Conservation (phyloP, 2,797 vertebrate genomes). For the Hypotaenidia okinawae region DNA sequence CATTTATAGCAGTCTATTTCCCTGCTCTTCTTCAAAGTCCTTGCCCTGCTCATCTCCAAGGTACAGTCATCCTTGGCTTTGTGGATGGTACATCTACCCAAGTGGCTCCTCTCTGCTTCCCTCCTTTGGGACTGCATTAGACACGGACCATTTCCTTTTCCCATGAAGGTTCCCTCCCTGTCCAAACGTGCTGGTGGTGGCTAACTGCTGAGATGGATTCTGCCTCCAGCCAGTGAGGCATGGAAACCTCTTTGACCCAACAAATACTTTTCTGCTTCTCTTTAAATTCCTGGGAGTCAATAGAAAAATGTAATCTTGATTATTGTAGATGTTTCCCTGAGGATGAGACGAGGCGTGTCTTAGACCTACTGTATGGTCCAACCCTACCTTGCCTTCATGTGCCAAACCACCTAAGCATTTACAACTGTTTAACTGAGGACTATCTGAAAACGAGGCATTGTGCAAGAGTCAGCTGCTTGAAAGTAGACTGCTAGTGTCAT, state of each 20-base stretch:
- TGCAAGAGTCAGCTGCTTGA: not conserved
- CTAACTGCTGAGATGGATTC: not conserved
- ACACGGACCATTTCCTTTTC: not conserved
- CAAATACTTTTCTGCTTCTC: not conserved
- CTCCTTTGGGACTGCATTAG: not conserved
- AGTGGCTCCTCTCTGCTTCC: not conserved
- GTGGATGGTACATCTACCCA: too few relatives aligned
- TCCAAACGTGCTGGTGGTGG: accelerated
- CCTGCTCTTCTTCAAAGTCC: not conserved
- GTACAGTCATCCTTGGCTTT: not conserved
- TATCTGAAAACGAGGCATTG: not conserved
- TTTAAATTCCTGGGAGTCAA: not conserved
- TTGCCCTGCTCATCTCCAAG: not conserved
- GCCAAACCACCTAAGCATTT: not conserved
- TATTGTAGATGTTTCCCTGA: not conserved
- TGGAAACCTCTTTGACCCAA: not conserved
- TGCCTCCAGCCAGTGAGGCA: not conserved
- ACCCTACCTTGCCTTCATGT: not conserved
- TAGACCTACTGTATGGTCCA: not conserved
- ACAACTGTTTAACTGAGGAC: not conserved
- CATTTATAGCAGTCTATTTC: not conserved
- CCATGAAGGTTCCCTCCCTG: not conserved
- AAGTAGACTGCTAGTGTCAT: not conserved
- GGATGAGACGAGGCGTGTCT: not conserved
- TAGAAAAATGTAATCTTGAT: not conserved